These are phyloP conservation scores for Bradysia coprophila DNA, from an alignment of 1,140 invertebrate species.

Conservation along the genomic window DNA sequence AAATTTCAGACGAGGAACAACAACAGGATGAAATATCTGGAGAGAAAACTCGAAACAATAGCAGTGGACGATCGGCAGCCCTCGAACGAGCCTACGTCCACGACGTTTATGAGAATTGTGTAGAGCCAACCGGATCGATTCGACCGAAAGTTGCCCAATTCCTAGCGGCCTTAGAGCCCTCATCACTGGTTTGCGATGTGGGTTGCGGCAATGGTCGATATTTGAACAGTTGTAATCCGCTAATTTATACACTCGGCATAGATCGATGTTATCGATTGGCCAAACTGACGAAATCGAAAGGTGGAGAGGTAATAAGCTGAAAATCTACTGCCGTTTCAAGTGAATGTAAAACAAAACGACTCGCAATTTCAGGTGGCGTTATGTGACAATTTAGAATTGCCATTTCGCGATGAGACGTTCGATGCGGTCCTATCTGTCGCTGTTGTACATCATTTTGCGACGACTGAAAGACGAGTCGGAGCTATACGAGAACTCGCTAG, in stretches of 20 bases:
- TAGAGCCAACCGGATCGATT: slow-evolving; percentile 45
- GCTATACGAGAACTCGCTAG: slow-evolving; percentile 76
- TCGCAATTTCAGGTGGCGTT: slow-evolving; percentile 46
- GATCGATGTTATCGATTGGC: slow-evolving; percentile 70
- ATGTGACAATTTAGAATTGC: slow-evolving; percentile 76
- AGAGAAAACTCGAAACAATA: slow-evolving; percentile 7
- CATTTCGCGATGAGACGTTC: slow-evolving; percentile 81
- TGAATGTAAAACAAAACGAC: neutral
- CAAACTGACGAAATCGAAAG: slow-evolving; percentile 52
- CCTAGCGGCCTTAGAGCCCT: slow-evolving; percentile 69
- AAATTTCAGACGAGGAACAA: too few species aligned
- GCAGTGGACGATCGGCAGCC: slow-evolving; percentile 39
- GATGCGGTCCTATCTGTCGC: slow-evolving; percentile 89
- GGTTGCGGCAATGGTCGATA: slow-evolving; percentile 92
- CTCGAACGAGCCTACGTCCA: slow-evolving; percentile 88
- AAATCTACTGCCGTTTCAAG: neutral
- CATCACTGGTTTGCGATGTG: slow-evolving; percentile 81
- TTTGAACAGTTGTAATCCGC: slow-evolving; percentile 59
- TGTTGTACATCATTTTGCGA: slow-evolving; percentile 89
- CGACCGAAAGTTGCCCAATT: slow-evolving; percentile 78
- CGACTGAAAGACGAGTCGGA: slow-evolving; percentile 68
- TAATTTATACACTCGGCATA: slow-evolving; percentile 68
- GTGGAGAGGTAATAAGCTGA: slow-evolving; percentile 60
- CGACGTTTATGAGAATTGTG: slow-evolving; percentile 79
- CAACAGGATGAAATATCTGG: neutral